phyloP scores from a whole-genome alignment of 1,140 invertebrate genomes.

The Drosophila pseudoananassae region DNA sequence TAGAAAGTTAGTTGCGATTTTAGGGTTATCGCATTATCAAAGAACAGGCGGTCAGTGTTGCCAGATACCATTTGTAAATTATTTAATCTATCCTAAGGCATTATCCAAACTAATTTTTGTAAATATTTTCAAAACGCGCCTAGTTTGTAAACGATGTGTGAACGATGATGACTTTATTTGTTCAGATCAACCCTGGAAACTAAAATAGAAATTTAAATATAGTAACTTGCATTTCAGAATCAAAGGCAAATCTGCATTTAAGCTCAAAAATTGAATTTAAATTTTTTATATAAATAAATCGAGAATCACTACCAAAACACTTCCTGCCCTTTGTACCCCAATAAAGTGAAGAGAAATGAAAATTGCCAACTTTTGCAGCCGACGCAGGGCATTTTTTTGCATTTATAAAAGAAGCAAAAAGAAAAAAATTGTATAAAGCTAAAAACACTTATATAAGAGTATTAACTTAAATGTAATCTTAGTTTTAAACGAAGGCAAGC shows the following conservation, averaged over 20 bases:
- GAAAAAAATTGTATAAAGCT: conserved; percentile 75
- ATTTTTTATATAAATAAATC: conserved; percentile 54
- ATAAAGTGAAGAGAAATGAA: conserved; percentile 8
- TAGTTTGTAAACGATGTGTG: conserved; percentile 64
- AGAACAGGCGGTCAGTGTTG: conserved; percentile 57
- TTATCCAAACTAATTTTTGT: conserved; percentile 75
- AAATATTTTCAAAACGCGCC: conserved; percentile 70
- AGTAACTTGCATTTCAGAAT: conserved; percentile 71
- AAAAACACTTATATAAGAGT: conserved; percentile 65
- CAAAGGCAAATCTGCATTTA: conserved; percentile 72
- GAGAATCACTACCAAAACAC: conserved; percentile 24
- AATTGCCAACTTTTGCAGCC: conserved; percentile 67
- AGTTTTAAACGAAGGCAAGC: conserved; percentile 55
- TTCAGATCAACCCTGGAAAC: conserved; percentile 33
- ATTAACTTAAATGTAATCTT: conserved; percentile 73
- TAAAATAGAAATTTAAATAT: conserved; percentile 41
- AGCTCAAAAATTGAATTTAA: conserved; percentile 80
- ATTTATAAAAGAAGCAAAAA: conserved; percentile 67
- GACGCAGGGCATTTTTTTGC: conserved; percentile 65
- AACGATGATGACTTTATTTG: conserved; percentile 50
- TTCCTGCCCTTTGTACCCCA: conserved; percentile 3
- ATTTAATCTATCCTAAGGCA: conserved; percentile 72
- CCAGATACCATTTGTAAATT: conserved; percentile 75
- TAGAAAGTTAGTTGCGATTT: conserved; percentile 45
- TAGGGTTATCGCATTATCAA: conserved; percentile 64